Conservation (phyloP, 2,888 invertebrate species). For the Carterocephalus palaemon region DNA sequence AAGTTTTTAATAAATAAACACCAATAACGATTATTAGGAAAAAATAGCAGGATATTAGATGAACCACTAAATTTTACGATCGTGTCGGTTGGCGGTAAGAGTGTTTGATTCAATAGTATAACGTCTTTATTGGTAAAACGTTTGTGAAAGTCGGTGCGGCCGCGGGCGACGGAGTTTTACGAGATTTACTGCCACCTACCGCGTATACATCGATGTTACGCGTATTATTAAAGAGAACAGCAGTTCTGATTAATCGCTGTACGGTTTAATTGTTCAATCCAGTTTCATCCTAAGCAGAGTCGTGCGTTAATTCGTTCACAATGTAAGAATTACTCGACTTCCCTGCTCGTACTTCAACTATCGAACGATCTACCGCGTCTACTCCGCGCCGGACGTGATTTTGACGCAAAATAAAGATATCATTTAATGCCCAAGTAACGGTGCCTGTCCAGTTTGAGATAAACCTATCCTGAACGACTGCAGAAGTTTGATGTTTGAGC, state of each 20-base stretch:
- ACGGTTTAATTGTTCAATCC: conserved; percentile 64
- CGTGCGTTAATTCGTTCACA: conserved; percentile 59
- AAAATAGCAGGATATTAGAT: conserved; percentile 77
- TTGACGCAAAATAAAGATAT: conserved; percentile 64
- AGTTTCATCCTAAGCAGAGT: conserved; percentile 54
- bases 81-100: conserved; percentile 58
- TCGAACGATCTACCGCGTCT: conserved; percentile 44
- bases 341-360: conserved; percentile 42
- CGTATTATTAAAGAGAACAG: conserved; percentile 71
- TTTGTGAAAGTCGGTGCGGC: conserved; percentile 68
- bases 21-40: conserved; percentile 78
- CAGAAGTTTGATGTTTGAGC: conserved; percentile 50
- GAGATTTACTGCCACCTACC: conserved; percentile 68
- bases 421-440: conserved; percentile 53
- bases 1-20: conserved; percentile 78
- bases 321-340: conserved; percentile 61
- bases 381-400: conserved; percentile 49
- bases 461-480: conserved; percentile 48
- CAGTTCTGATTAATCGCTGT: conserved; percentile 68
- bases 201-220: conserved; percentile 63
- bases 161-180: conserved; percentile 57
- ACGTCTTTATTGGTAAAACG: conserved; percentile 73
- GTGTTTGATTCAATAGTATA: conserved; percentile 61
- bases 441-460: conserved; percentile 50
- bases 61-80: conserved; percentile 61